Conservation (phyloP, 2,888 invertebrate species). For the Melinopterus prodromus region DNA sequence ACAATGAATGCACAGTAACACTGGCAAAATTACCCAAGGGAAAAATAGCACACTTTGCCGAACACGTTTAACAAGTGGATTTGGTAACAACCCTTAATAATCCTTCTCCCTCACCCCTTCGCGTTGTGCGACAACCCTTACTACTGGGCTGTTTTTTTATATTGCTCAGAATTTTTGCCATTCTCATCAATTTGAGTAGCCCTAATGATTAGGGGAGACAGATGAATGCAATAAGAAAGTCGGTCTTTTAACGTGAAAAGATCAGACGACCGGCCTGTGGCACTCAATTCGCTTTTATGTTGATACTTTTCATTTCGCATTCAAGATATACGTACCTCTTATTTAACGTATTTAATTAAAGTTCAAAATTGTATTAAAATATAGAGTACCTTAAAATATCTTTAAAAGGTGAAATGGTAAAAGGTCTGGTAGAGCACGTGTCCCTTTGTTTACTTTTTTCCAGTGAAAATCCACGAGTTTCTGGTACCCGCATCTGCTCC, state of each 20-base stretch:
- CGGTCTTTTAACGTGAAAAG: background rate
- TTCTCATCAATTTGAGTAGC: background rate
- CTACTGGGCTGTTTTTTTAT: background rate
- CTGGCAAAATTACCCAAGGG: conserved; percentile 53
- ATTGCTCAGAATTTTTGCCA: conserved; percentile 6
- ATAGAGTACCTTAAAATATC: background rate
- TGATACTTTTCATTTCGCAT: background rate
- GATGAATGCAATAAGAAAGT: background rate
- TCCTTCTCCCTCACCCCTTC: conserved; percentile 21
- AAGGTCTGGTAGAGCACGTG: background rate
- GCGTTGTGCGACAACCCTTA: background rate
- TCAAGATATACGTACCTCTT: background rate
- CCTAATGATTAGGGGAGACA: background rate
- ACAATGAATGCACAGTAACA: conserved; percentile 7
- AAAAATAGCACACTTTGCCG: conserved; percentile 56
- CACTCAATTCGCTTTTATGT: background rate
- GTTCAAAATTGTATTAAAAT: background rate
- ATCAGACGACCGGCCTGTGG: background rate
- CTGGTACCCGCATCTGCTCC: background rate
- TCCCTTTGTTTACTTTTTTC: background rate
- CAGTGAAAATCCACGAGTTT: background rate
- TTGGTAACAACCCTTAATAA: conserved; percentile 38
- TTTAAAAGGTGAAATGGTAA: background rate
- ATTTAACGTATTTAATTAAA: background rate
- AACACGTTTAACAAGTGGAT: conserved; percentile 48